Evolutionary conservation across 2,113 vertebrate genomes (phyloP).

Genomic region (Paradoxurus hermaphroditus): DNA sequence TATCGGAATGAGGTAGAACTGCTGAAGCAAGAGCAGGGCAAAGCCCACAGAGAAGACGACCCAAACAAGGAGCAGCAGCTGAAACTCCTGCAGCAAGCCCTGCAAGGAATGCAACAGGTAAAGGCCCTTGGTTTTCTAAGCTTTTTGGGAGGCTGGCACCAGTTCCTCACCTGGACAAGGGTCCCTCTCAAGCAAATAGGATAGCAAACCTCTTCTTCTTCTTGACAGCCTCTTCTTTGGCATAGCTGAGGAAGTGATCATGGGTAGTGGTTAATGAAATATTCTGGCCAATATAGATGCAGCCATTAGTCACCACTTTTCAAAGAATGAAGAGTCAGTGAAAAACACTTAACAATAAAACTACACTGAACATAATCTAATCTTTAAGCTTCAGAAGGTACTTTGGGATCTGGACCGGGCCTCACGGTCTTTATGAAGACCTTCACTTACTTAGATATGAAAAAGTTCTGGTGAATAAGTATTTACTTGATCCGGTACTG

Average conservation of each 20-base stretch:
- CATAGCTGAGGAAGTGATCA: neutral
- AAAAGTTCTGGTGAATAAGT: conserved; percentile 9
- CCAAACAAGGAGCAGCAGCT: conserved; percentile 93
- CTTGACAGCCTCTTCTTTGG: conserved; percentile 11
- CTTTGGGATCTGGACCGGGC: neutral
- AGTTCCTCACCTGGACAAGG: neutral
- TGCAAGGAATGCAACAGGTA: conserved; percentile 99
- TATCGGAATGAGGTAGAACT: conserved; percentile 97
- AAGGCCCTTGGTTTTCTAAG: conserved; percentile 5
- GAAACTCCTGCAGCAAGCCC: conserved; percentile 94
- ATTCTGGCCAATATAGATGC: neutral
- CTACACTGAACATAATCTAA: neutral
- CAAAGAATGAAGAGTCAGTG: neutral
- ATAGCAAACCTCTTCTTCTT: conserved; percentile 10
- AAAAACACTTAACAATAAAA: conserved; percentile 35
- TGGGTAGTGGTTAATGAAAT: neutral
- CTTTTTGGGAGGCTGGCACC: neutral
- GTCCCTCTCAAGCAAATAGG: neutral
- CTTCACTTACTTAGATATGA: conserved; percentile 26
- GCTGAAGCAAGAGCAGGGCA: conserved; percentile 95
- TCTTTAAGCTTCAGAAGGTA: conserved; percentile 41
- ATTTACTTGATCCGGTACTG: neutral
- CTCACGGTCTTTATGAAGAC: conserved; percentile 24
- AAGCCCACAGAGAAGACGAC: conserved; percentile 90
- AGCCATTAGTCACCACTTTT: conserved; percentile 1